phyloP scores from a whole-genome alignment of 92 coral and sea anemone species.

The Siderastrea siderea region DNA sequence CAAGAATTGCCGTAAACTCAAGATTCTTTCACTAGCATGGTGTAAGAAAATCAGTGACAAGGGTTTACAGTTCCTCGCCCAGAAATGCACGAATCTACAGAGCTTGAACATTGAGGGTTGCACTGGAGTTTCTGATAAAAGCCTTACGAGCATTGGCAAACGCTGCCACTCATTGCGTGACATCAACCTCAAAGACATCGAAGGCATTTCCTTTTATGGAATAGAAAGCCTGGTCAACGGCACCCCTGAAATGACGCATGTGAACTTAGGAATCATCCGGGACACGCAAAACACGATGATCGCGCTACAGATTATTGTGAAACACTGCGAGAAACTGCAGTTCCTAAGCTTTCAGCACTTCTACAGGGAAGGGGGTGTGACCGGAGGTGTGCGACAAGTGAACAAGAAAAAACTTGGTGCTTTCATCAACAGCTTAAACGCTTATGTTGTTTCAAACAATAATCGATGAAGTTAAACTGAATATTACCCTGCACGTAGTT shows the following conservation, averaged over 20 bases:
- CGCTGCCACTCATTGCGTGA: conserved; percentile 62
- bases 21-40: conserved; percentile 69
- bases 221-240: conserved; percentile 79
- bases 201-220: conserved; percentile 80
- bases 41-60: conserved; percentile 84
- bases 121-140: conserved; percentile 74
- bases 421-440: conserved; percentile 71
- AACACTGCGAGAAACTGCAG: conserved; percentile 68
- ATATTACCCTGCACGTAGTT: not conserved
- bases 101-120: conserved; percentile 84
- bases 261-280: conserved; percentile 80
- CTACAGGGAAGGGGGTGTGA: conserved; percentile 47
- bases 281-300: conserved; percentile 73
- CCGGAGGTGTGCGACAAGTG: conserved; percentile 77
- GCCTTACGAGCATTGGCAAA: conserved; percentile 73
- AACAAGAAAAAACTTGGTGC: conserved; percentile 78
- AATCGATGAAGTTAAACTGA: not conserved
- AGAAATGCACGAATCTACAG: conserved; percentile 70
- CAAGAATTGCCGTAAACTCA: conserved; percentile 67
- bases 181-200: conserved; percentile 81
- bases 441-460: conserved; percentile 52
- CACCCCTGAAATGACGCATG: conserved; percentile 74
- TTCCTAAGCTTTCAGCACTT: conserved; percentile 87
- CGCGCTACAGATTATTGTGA: conserved; percentile 78
- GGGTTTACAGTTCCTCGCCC: conserved; percentile 70